These are phyloP conservation scores for Craniophora ligustri DNA, from an alignment of 2,888 invertebrate genomes.

Conservation along the genomic window DNA sequence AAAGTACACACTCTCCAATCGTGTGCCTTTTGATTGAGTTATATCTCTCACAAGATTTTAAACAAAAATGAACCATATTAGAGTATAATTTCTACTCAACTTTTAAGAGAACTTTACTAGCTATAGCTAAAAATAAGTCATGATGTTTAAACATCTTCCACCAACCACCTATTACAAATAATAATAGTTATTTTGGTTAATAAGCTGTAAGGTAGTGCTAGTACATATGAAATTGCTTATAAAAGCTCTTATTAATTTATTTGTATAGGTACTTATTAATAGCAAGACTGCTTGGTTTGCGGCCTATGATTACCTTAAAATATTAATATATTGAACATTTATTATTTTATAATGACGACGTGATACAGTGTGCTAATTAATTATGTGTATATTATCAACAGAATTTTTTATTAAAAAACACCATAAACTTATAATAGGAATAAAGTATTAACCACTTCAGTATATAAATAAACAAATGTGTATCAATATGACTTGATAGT, in stretches of 20 bases:
- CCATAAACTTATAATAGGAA: conserved; percentile 34
- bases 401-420: conserved; percentile 35
- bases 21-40: conserved; percentile 33
- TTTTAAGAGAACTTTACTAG: too few relatives aligned
- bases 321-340: conserved; percentile 28
- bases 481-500: conserved; percentile 21
- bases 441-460: conserved; percentile 12
- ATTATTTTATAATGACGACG: conserved; percentile 40
- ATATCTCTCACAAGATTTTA: conserved; percentile 19
- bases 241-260: too few relatives aligned
- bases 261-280: too few relatives aligned
- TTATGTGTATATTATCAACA: too few relatives aligned
- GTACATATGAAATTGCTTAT: too few relatives aligned
- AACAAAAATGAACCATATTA: background rate
- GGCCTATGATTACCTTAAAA: conserved; percentile 52
- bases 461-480: conserved; percentile 5
- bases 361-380: conserved; percentile 32
- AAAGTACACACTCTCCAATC: conserved; percentile 29
- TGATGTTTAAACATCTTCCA: too few relatives aligned
- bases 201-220: too few relatives aligned
- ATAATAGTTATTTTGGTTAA: too few relatives aligned
- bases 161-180: too few relatives aligned
- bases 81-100: too few relatives aligned
- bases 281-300: conserved; percentile 50
- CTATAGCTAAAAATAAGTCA: too few relatives aligned